Evolutionary conservation across 2,113 vertebrate species (phyloP).

Genomic region (Anolis carolinensis): DNA sequence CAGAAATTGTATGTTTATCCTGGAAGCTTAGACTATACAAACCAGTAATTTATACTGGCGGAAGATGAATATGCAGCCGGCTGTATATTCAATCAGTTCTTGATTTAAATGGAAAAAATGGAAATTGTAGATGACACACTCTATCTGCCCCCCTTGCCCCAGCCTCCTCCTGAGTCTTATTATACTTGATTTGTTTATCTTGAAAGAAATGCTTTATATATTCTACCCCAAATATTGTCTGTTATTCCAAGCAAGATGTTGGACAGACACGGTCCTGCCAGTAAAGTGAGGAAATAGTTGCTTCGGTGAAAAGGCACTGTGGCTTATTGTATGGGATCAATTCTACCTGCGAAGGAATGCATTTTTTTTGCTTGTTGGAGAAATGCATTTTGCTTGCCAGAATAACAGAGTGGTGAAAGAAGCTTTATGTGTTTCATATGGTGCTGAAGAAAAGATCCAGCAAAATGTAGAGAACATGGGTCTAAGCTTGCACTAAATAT

Average conservation of each 20-base stretch:
- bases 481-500: neutral
- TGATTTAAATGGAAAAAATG: slow-evolving; percentile 64
- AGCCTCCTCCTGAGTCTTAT: slow-evolving; percentile 53
- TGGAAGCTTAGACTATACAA: slow-evolving; percentile 60
- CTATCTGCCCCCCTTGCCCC: slow-evolving; percentile 8
- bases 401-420: slow-evolving; percentile 24
- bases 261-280: slow-evolving; percentile 47
- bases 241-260: slow-evolving; percentile 46
- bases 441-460: neutral
- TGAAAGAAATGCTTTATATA: slow-evolving; percentile 50
- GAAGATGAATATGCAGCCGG: slow-evolving; percentile 46
- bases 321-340: slow-evolving; percentile 27
- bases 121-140: slow-evolving; percentile 48
- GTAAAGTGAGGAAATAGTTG: slow-evolving; percentile 19
- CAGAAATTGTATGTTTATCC: slow-evolving; percentile 60
- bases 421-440: slow-evolving; percentile 19
- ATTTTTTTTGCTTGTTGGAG: neutral
- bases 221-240: slow-evolving; percentile 40
- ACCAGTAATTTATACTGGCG: slow-evolving; percentile 60
- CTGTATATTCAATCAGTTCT: slow-evolving; percentile 41
- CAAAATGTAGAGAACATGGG: slow-evolving; percentile 19
- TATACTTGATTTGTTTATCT: slow-evolving; percentile 66
- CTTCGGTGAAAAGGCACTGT: slow-evolving; percentile 42
- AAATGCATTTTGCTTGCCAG: slow-evolving; percentile 32
- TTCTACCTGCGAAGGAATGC: slow-evolving; percentile 45